phyloP scores from a whole-genome alignment of 1,140 invertebrate species.

The Apis mellifera region DNA sequence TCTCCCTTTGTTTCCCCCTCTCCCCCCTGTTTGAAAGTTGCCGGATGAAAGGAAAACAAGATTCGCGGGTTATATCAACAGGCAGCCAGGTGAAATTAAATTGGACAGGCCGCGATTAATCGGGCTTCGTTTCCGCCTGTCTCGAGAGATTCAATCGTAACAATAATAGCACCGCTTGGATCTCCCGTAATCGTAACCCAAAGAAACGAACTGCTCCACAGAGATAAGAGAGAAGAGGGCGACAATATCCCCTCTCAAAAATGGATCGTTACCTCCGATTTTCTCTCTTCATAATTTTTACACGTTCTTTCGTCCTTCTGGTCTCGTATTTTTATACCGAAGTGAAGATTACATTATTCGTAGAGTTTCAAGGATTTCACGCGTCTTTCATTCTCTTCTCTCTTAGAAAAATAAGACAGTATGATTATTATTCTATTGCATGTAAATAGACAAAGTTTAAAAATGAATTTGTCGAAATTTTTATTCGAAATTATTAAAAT shows the following conservation, averaged over 20 bases:
- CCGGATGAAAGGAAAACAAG: slow-evolving; percentile 1
- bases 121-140: neutral
- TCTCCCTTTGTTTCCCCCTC: neutral
- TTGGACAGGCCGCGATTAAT: slow-evolving; percentile 27
- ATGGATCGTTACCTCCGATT: neutral
- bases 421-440: no score
- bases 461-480: no score
- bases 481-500: no score
- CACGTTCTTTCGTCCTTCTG: no score
- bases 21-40: neutral
- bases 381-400: no score
- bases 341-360: no score
- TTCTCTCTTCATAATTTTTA: neutral
- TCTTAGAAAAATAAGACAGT: no score
- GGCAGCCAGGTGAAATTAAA: slow-evolving; percentile 26
- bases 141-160: slow-evolving; percentile 7
- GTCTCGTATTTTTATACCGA: no score
- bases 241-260: neutral
- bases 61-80: slow-evolving; percentile 10
- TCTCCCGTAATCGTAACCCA: neutral
- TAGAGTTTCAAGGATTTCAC: no score
- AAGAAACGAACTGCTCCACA: neutral
- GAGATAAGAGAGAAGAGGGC: neutral
- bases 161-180: neutral
- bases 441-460: no score